A percentile compares a stretch with the other conserved stretches of the same genome.
Conservation (phyloP, 2,888 invertebrate species). For the Thera britannica region DNA sequence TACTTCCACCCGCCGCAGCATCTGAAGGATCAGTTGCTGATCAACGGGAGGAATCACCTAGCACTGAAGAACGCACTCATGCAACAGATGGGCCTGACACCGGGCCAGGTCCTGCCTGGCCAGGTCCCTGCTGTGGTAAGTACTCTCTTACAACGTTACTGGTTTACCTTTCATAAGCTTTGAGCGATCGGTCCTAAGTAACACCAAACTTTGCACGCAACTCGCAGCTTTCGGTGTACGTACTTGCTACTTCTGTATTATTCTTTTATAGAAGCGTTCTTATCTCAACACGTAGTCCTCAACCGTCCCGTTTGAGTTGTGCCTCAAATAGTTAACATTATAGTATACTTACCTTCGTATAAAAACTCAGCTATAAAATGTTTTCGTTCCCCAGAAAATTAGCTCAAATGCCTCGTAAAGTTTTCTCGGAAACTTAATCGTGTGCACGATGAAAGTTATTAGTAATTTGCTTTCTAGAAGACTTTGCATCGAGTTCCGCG, state of each 20-base stretch:
- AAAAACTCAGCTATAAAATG: slow-evolving; percentile 41
- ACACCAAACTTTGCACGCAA: slow-evolving; percentile 75
- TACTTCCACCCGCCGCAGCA: slow-evolving; percentile 99
- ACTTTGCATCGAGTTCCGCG: slow-evolving; percentile 52
- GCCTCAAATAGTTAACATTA: slow-evolving; percentile 48
- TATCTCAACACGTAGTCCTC: slow-evolving; percentile 66
- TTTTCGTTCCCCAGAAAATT: slow-evolving; percentile 50
- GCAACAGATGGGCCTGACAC: slow-evolving; percentile 97
- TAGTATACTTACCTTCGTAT: slow-evolving; percentile 34
- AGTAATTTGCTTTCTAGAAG: slow-evolving; percentile 61
- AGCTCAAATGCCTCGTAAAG: slow-evolving; percentile 51
- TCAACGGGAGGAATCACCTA: slow-evolving; percentile 99
- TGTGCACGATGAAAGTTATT: slow-evolving; percentile 62
- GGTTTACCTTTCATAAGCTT: slow-evolving; percentile 54
- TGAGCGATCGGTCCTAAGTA: slow-evolving; percentile 77
- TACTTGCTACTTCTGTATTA: slow-evolving; percentile 64
- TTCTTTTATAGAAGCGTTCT: slow-evolving; percentile 59
- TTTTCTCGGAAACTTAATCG: slow-evolving; percentile 58
- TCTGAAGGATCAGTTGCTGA: slow-evolving; percentile 99
- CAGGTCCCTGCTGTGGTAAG: slow-evolving; percentile 97
- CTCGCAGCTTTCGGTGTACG: slow-evolving; percentile 81
- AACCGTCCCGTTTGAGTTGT: slow-evolving; percentile 71
- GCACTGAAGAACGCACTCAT: slow-evolving; percentile 99
- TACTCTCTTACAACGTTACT: slow-evolving; percentile 48
- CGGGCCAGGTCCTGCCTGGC: slow-evolving; percentile 96